Evolutionary conservation across 2,888 invertebrate genomes (phyloP).

Genomic region (Agonopterix heracliana): DNA sequence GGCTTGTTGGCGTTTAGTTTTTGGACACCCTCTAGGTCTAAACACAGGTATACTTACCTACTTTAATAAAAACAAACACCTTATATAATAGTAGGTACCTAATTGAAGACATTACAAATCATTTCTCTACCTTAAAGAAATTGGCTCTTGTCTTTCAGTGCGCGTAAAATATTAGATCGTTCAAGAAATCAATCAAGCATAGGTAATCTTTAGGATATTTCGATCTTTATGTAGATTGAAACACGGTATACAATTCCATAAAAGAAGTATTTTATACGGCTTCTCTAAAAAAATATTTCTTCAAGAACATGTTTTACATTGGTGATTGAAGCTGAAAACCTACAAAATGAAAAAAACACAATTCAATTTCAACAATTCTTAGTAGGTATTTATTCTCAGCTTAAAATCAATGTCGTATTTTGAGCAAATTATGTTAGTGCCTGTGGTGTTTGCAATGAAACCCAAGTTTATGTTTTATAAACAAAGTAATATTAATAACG

Average conservation of each 20-base stretch:
- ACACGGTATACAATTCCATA: neutral
- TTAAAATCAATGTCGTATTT: neutral
- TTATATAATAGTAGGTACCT: no score
- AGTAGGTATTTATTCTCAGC: no score
- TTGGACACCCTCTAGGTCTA: no score
- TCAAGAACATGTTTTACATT: no score
- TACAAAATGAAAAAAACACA: no score
- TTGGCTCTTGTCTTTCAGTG: constrained; percentile 15
- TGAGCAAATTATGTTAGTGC: neutral
- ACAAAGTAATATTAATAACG: constrained; percentile 24
- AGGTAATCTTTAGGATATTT: constrained; percentile 3
- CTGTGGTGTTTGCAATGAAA: neutral
- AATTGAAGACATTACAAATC: no score
- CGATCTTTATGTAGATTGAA: constrained; percentile 10
- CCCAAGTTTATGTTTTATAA: constrained; percentile 20
- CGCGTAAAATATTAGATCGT: constrained; percentile 43
- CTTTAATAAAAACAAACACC: no score
- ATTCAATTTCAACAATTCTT: no score
- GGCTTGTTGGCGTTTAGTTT: no score
- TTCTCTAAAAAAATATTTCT: neutral
- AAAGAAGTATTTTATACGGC: neutral
- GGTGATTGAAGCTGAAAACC: no score
- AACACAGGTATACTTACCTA: no score
- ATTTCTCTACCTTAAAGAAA: no score
- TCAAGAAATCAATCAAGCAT: constrained; percentile 31